Evolutionary conservation across 2,113 vertebrate species (phyloP).

Genomic region (Sorex araneus): DNA sequence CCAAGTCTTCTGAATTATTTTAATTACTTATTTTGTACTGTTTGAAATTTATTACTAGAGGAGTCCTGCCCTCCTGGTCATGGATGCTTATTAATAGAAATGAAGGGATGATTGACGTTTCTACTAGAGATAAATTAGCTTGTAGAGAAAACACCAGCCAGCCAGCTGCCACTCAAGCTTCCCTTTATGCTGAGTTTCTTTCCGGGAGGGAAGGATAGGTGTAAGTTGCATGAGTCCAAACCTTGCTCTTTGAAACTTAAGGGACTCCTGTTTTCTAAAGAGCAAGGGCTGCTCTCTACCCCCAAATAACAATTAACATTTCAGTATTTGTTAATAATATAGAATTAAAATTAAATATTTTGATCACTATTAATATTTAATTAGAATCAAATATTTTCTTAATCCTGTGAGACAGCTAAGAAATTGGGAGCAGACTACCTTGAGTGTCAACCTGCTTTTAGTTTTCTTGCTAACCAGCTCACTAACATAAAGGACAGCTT

Average conservation of each 20-base stretch:
- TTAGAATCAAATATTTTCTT: neutral
- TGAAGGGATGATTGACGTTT: neutral
- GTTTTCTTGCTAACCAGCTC: neutral
- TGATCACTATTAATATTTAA: neutral
- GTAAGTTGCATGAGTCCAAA: neutral
- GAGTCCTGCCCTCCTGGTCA: neutral
- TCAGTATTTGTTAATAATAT: neutral
- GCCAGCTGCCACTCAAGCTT: neutral
- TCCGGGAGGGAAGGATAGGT: neutral
- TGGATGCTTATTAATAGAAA: constrained; percentile 7
- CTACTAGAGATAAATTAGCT: neutral
- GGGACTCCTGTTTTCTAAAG: neutral
- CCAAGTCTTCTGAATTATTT: neutral
- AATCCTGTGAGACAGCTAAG: constrained; percentile 13
- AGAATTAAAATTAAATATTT: neutral
- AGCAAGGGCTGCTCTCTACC: neutral
- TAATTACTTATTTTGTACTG: neutral
- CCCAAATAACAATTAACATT: neutral
- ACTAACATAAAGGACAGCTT: neutral
- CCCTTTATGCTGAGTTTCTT: neutral
- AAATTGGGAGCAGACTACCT: neutral
- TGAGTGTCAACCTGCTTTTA: neutral
- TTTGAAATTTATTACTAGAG: constrained; percentile 12
- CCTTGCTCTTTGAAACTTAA: neutral
- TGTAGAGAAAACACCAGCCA: neutral